Conservation (phyloP, 2,888 invertebrate genomes). For the Tenodera sinensis region DNA sequence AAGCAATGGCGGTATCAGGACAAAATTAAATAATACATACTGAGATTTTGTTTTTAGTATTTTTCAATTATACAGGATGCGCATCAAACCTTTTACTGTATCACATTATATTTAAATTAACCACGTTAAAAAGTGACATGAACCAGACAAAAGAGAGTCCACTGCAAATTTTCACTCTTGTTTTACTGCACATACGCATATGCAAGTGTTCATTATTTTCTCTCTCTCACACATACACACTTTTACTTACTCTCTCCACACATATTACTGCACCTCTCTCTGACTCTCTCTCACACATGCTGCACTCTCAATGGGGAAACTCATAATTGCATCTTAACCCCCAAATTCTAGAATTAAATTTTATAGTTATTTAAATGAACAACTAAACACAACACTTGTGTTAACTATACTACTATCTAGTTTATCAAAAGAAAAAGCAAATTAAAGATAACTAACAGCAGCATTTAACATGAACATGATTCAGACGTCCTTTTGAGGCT, state of each 20-base stretch:
- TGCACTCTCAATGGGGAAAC: background rate
- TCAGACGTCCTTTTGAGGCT: background rate
- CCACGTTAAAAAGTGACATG: background rate
- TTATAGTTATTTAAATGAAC: background rate
- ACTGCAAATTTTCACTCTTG: background rate
- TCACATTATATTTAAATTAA: too few species aligned
- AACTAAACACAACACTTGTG: background rate
- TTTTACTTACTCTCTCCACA: too few species aligned
- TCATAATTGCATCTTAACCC: background rate
- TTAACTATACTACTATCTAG: background rate
- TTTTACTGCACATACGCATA: too few species aligned
- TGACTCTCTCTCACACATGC: background rate
- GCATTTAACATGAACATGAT: background rate
- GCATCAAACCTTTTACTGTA: too few species aligned
- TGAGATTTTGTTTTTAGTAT: too few species aligned
- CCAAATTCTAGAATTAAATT: background rate
- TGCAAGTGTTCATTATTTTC: too few species aligned
- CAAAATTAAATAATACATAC: too few species aligned
- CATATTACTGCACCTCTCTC: too few species aligned
- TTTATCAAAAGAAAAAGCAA: background rate
- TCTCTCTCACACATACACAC: too few species aligned
- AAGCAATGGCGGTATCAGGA: too few species aligned
- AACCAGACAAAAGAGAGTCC: background rate
- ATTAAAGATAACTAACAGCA: background rate
- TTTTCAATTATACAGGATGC: too few species aligned